These are phyloP conservation scores for Theonella swinhoei DNA, from an alignment of 37 sponge, comb jelly and placozoan genomes.

Conservation along the genomic window DNA sequence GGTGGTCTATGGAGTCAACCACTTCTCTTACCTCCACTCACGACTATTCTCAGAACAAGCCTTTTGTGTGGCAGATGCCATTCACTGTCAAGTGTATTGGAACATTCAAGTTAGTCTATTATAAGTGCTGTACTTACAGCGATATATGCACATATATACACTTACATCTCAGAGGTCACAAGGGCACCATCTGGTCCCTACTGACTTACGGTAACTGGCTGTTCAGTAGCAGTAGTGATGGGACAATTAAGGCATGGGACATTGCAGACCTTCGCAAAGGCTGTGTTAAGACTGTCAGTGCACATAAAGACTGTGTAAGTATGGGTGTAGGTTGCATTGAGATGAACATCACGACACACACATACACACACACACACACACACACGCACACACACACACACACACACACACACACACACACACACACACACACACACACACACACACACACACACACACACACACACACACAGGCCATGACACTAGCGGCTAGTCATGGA, in stretches of 20 bases:
- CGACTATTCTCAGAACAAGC: background rate
- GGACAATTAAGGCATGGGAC: conserved; percentile 86
- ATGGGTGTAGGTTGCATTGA: no score
- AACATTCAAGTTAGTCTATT: conserved; percentile 76
- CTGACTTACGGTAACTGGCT: conserved; percentile 50
- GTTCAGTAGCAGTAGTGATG: conserved; percentile 89
- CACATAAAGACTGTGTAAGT: conserved; percentile 84
- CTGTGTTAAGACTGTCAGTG: conserved; percentile 80
- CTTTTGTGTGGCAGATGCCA: conserved; percentile 87
- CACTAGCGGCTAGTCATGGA: conserved; percentile 62
- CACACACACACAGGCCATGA: conserved; percentile 61
- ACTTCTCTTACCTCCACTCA: background rate
- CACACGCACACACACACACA: background rate
- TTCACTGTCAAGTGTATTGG: conserved; percentile 96
- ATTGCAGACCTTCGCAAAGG: conserved; percentile 77
- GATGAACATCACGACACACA: no score
- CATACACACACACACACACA: background rate
- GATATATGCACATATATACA: no score
- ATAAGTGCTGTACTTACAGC: background rate
- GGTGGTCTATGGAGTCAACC: conserved; percentile 71
- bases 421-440: no score
- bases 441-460: background rate
- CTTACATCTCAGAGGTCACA: conserved; percentile 77
- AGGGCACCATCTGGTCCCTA: conserved; percentile 80
- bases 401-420: background rate